Evolutionary conservation across 1,140 invertebrate species (phyloP), one percentile per base, ranked within the genome.

Genomic region (Tetraneura akinire): DNA sequence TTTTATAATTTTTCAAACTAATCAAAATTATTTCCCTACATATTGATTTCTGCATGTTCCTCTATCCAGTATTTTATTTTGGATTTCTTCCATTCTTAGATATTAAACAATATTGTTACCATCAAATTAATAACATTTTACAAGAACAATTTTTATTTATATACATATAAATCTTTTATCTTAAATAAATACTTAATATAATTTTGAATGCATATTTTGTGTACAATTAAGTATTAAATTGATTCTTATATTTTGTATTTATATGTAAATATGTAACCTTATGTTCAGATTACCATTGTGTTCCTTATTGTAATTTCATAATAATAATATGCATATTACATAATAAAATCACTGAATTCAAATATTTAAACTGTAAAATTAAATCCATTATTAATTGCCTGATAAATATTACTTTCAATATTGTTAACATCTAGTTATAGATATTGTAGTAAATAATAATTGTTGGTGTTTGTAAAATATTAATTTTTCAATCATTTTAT

Each of bases 251-350:
- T 4, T 37, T 37, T 37, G 32, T 37, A 37, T 37, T 8, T 8
- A 37, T 8, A 37, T 37, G 3, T 37, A 4, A 37, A 37, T 26
- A 1, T n/a, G 9, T 14, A n/a, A 10, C 0, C n/a, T 21, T 21
- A 23, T 66, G 11, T 42, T 66, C 64, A 45, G 4, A 66, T 42
- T 23, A 66, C n/a, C n/a, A 14, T 4, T 3, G 11, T 66, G n/a
- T 66, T 66, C n/a, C 45, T 42, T 42, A 37, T 66, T 66, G 42
- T 66, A 42, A 21, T 37, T 62, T 62, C 57, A 3, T 57, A 64
- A 8, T 37, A 37, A 37, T 57, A 64, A 8, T 37, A 37, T 4
- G 32, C 32, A 37, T 37, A 37, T n/a, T n/a, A n/a, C 32, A 37
- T 37, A 37, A 3, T 37, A 37, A 37, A 37, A 37, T 8, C 32